A percentile compares a stretch with the other conserved stretches of the same genome.
phyloP scores from a whole-genome alignment of 2,888 invertebrate species.

The Diadromus collaris region DNA sequence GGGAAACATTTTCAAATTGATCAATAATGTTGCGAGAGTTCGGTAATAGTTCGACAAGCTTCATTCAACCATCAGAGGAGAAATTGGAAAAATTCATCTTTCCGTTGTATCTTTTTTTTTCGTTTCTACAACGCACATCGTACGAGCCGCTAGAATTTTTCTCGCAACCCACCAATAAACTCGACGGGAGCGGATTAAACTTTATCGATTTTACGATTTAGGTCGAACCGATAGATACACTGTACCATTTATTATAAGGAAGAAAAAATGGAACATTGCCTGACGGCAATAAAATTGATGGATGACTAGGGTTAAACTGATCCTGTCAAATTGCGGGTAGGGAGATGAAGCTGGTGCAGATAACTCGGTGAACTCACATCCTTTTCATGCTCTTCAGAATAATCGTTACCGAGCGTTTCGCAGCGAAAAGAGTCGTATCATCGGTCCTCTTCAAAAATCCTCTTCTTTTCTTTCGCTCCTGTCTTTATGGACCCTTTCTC shows the following conservation, averaged over 20 bases:
- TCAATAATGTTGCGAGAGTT: slow-evolving; percentile 38
- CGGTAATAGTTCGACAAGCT: not conserved
- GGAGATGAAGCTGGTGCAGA: slow-evolving; percentile 20
- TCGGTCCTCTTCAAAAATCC: slow-evolving; percentile 20
- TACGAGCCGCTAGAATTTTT: not conserved
- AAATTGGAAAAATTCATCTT: not conserved
- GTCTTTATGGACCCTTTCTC: slow-evolving; percentile 5
- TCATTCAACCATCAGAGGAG: not conserved
- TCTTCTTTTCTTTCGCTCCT: slow-evolving; percentile 24
- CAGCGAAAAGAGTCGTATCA: slow-evolving; percentile 34
- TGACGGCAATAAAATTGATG: slow-evolving; percentile 33
- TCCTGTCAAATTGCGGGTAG: slow-evolving; percentile 47
- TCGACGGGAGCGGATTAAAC: slow-evolving; percentile 20
- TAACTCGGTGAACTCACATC: slow-evolving; percentile 12
- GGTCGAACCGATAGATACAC: slow-evolving; percentile 7
- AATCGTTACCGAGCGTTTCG: slow-evolving; percentile 31
- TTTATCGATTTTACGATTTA: slow-evolving; percentile 39
- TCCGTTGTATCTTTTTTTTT: not conserved
- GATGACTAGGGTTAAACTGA: slow-evolving; percentile 45
- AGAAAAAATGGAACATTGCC: slow-evolving; percentile 30
- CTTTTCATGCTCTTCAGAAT: slow-evolving; percentile 33
- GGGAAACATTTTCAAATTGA: slow-evolving; percentile 48
- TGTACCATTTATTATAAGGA: slow-evolving; percentile 13
- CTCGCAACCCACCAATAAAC: not conserved
- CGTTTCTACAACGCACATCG: not conserved